Base-by-base conservation (phyloP, 1,140 invertebrate genomes). In the Aphaenogaster floridana region DNA sequence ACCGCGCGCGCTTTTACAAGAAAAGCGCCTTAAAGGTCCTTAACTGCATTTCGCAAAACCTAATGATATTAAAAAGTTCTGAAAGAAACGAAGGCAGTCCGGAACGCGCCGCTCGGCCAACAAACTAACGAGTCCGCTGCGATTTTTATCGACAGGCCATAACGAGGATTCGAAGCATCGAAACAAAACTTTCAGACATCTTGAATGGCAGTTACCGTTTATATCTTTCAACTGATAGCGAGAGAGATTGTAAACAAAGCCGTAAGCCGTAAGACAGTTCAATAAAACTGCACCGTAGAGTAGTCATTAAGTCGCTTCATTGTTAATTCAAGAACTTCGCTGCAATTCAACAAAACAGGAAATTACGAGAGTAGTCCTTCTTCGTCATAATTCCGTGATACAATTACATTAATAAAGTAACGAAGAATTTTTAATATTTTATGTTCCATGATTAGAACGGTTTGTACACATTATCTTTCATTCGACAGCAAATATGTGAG, bases 181-280 rank as follows among this genome's bases (percentile, higher is more conserved):
- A 64, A 39, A 48, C 11, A 59, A 68, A 88, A 69, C 61, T 88
- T 88, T 54, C n/a, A 88, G 68, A 85, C 15, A 54, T 64, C 28
- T 42, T 50, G 9, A 17, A 45, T 21, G 36, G n/a, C 50, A 57
- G 15, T 57, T 64, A 63, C 52, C 36, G 54, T 63, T 64, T 74
- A 54, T 34, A 39, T 52, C n/a, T 59, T 34, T 17, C 28, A 34
- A 7, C 28, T 45, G 21, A 78, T 36, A 54, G 28, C 21, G 36
- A n/a, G 8, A 11, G 45, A n/a, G 52, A 72, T 68, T 83, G 88
- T 77, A 89, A 90, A 90, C 88, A 79, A 89, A 84, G 72, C 54
- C 21, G 7, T 72, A 72, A 72, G 63, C 39, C 45, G 63, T 86
- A 83, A 89, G 81, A 78, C 48, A 13, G 36, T 79, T 87, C 66